These are phyloP conservation scores for Clarias gariepinus DNA, from an alignment of 2,113 vertebrate genomes.

Conservation along the genomic window DNA sequence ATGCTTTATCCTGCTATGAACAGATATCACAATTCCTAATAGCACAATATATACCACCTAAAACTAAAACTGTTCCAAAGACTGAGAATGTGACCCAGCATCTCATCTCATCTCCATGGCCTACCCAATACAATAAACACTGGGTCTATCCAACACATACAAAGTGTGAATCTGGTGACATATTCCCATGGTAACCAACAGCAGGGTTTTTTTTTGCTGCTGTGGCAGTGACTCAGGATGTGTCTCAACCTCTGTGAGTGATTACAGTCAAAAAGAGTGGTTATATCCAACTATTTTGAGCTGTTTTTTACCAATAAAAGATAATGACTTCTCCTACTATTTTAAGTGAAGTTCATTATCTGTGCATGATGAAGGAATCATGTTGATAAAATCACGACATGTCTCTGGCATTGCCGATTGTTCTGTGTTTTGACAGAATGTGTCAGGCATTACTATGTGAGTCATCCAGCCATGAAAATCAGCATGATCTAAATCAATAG, in stretches of 20 bases:
- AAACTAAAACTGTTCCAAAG: neutral
- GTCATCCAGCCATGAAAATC: constrained; percentile 13
- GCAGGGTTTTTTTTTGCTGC: constrained; percentile 30
- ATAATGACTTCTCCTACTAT: constrained; percentile 28
- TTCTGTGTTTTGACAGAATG: constrained; percentile 18
- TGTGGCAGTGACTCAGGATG: constrained; percentile 33
- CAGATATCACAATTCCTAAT: neutral
- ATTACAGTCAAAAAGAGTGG: constrained; percentile 16
- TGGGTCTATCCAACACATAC: constrained; percentile 26
- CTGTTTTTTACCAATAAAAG: constrained; percentile 2
- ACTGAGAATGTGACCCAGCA: neutral
- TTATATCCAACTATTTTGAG: constrained; percentile 22
- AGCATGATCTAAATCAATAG: constrained; percentile 18
- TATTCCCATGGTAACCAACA: constrained; percentile 33
- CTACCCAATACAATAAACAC: neutral
- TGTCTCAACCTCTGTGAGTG: constrained; percentile 9
- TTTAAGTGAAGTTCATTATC: constrained; percentile 32
- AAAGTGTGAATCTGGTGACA: constrained; percentile 37
- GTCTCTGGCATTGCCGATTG: neutral
- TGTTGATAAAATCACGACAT: constrained; percentile 33
- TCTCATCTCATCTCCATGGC: neutral
- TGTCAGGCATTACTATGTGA: constrained; percentile 12
- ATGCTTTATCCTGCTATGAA: neutral
- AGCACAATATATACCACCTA: neutral
- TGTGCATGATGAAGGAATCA: constrained; percentile 20